Evolutionary conservation across 2,888 invertebrate species (phyloP).

Genomic region (Amphipoea oculea): DNA sequence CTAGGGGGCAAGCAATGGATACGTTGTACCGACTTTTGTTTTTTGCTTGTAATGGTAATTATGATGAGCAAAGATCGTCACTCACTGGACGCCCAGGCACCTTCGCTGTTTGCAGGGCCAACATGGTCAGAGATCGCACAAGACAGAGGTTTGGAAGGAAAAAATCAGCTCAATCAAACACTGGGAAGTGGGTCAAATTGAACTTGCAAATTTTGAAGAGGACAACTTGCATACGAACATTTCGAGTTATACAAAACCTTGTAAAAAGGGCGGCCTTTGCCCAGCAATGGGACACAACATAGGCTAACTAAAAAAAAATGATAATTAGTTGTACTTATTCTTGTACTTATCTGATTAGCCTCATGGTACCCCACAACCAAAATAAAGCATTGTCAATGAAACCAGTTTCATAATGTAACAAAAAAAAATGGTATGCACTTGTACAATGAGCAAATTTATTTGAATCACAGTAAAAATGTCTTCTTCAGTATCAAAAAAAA

Average conservation of each 20-base stretch:
- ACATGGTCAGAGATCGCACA: no score
- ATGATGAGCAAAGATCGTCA: no score
- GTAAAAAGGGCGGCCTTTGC: neutral
- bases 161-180: no score
- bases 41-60: no score
- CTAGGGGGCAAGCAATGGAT: no score
- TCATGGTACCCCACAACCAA: neutral
- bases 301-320: neutral
- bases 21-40: no score
- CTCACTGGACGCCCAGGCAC: no score
- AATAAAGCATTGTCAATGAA: slow-evolving; percentile 34
- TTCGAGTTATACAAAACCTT: neutral
- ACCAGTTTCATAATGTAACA: slow-evolving; percentile 5
- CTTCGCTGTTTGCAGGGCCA: no score
- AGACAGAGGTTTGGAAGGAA: no score
- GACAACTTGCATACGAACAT: neutral
- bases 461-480: slow-evolving; percentile 72
- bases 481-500: slow-evolving; percentile 57
- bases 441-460: slow-evolving; percentile 66
- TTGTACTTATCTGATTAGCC: neutral
- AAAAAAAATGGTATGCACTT: slow-evolving; percentile 51
- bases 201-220: no score
- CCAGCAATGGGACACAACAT: neutral
- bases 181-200: no score
- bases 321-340: neutral